These are phyloP conservation scores for Hydrozoanthus gracilis DNA, from an alignment of 92 coral and sea anemone genomes.

Conservation along the genomic window DNA sequence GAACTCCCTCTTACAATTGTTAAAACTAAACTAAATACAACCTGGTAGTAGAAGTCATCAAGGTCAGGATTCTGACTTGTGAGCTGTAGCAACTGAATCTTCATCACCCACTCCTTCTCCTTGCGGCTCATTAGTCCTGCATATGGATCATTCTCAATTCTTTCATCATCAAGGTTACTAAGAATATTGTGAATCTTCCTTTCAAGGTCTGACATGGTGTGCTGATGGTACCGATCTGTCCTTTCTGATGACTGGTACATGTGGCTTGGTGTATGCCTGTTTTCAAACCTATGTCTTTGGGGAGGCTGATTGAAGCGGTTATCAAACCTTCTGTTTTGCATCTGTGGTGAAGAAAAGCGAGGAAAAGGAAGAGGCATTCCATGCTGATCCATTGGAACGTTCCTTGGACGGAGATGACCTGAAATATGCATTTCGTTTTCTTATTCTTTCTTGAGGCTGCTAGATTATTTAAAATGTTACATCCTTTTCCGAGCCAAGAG, in stretches of 20 bases:
- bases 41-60: slow-evolving; percentile 96
- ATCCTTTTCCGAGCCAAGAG: too few species aligned
- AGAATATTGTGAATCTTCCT: slow-evolving; percentile 84
- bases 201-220: slow-evolving; percentile 77
- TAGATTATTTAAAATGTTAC: too few species aligned
- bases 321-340: slow-evolving; percentile 62
- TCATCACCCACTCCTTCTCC: slow-evolving; percentile 97
- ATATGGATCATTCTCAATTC: slow-evolving; percentile 69
- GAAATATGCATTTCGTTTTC: neutral
- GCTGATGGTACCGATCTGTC: slow-evolving; percentile 58
- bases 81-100: slow-evolving; percentile 92
- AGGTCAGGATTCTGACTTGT: slow-evolving; percentile 89
- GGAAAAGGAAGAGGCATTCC: slow-evolving; percentile 72
- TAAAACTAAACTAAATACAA: slow-evolving; percentile 15
- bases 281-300: slow-evolving; percentile 63
- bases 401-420: slow-evolving; percentile 73
- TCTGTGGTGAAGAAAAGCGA: slow-evolving; percentile 86
- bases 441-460: neutral
- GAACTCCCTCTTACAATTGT: too few species aligned
- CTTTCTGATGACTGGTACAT: slow-evolving; percentile 31
- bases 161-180: slow-evolving; percentile 60
- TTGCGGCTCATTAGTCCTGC: slow-evolving; percentile 95
- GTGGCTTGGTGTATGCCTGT: slow-evolving; percentile 43
- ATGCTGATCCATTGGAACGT: slow-evolving; percentile 60
- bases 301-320: slow-evolving; percentile 40